Percentiles rank a stretch among this genome's conserved stretches.
phyloP scores from a whole-genome alignment of 2,113 vertebrate species.

The Meles meles region DNA sequence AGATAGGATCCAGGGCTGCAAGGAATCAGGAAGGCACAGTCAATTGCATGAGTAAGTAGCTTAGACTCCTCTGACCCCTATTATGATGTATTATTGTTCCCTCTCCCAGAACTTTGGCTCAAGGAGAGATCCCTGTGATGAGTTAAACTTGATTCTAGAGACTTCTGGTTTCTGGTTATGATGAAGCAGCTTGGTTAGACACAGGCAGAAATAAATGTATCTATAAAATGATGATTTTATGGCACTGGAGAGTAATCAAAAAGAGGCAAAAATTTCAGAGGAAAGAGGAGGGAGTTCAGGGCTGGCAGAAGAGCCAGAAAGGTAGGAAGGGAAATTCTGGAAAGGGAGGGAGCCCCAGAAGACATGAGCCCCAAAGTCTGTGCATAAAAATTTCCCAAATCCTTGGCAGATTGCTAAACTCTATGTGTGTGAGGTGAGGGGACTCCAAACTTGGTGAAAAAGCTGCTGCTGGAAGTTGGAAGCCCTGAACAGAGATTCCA shows the following conservation, averaged over 20 bases:
- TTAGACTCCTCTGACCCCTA: background rate
- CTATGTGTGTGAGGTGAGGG: background rate
- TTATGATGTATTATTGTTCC: background rate
- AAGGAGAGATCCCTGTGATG: background rate
- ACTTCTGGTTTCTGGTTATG: background rate
- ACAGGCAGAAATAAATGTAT: background rate
- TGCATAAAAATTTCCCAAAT: background rate
- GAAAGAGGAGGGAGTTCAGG: background rate
- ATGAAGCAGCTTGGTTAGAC: background rate
- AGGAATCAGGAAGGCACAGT: background rate
- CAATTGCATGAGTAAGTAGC: background rate
- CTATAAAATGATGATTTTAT: background rate
- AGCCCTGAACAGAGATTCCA: background rate
- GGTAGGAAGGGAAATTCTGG: background rate
- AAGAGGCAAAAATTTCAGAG: background rate
- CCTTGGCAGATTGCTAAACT: background rate
- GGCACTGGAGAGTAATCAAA: background rate
- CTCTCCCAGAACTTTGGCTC: background rate
- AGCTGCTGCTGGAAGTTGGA: background rate
- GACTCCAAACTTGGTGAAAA: background rate
- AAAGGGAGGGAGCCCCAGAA: background rate
- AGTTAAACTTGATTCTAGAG: background rate
- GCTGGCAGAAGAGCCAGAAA: background rate
- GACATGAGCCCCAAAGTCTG: background rate
- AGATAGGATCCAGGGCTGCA: background rate